A percentile compares a stretch with the other conserved stretches of the same genome.
phyloP scores from a whole-genome alignment of 2,888 invertebrate species.

The Tinea semifulvella region DNA sequence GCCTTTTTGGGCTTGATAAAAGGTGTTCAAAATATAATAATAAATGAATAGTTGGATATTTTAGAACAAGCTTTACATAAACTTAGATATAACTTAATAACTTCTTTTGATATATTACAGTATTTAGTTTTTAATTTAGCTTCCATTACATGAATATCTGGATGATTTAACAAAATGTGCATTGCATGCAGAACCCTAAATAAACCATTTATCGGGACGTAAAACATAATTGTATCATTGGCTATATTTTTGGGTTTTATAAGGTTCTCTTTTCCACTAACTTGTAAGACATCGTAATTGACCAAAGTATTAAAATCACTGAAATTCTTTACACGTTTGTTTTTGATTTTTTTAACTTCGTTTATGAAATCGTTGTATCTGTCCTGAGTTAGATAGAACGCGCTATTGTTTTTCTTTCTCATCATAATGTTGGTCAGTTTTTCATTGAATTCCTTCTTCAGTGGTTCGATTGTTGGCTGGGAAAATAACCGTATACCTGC shows the following conservation, averaged over 20 bases:
- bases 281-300: constrained; percentile 37
- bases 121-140: constrained; percentile 40
- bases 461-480: constrained; percentile 26
- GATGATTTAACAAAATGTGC: constrained; percentile 43
- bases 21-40: too few relatives aligned
- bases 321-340: constrained; percentile 32
- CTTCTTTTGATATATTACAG: constrained; percentile 49
- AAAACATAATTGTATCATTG: constrained; percentile 34
- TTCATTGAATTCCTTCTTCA: constrained; percentile 39
- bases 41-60: too few relatives aligned
- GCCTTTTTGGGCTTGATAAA: too few relatives aligned
- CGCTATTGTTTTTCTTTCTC: constrained; percentile 33
- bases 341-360: constrained; percentile 37
- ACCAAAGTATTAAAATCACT: constrained; percentile 44
- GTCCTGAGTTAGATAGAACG: constrained; percentile 31
- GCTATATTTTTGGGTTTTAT: constrained; percentile 34
- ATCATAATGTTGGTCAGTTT: constrained; percentile 25
- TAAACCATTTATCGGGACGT: constrained; percentile 37
- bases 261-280: constrained; percentile 33
- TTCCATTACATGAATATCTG: constrained; percentile 36
- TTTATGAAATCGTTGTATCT: constrained; percentile 40
- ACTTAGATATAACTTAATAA: constrained; percentile 41
- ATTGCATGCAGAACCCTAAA: constrained; percentile 47
- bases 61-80: constrained; percentile 35
- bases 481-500: too few relatives aligned